These are phyloP conservation scores for Drosophila chauvacae DNA, from an alignment of 1,140 invertebrate genomes.

Conservation along the genomic window DNA sequence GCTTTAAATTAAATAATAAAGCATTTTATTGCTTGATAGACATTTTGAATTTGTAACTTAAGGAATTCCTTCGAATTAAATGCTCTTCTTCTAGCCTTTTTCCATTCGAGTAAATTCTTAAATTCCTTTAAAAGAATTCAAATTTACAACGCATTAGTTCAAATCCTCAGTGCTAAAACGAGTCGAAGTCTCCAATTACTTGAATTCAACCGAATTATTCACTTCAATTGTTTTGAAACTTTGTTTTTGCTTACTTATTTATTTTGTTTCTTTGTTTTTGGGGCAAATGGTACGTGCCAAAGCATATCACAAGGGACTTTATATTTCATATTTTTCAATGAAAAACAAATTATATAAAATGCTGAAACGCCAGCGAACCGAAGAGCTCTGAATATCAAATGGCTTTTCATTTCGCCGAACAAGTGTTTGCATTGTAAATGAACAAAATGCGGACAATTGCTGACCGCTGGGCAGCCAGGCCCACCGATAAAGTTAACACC, in stretches of 20 bases:
- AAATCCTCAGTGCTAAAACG: slow-evolving; percentile 24
- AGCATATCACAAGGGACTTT: slow-evolving; percentile 41
- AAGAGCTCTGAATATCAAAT: slow-evolving; percentile 63
- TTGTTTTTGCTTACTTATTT: slow-evolving; percentile 47
- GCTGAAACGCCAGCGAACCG: slow-evolving; percentile 35
- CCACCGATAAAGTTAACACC: slow-evolving; percentile 76
- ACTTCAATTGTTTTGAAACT: slow-evolving; percentile 46
- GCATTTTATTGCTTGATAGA: background rate
- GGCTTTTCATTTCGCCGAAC: slow-evolving; percentile 65
- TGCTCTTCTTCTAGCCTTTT: background rate
- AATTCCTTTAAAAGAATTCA: slow-evolving; percentile 38
- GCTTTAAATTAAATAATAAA: background rate
- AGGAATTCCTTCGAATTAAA: background rate
- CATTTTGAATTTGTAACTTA: background rate
- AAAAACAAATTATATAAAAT: slow-evolving; percentile 72
- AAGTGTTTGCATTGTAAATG: slow-evolving; percentile 67
- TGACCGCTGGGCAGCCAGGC: slow-evolving; percentile 31
- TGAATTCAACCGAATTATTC: slow-evolving; percentile 44
- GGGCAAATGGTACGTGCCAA: slow-evolving; percentile 60
- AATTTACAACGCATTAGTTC: slow-evolving; percentile 40
- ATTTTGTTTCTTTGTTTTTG: slow-evolving; percentile 14
- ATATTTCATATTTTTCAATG: slow-evolving; percentile 51
- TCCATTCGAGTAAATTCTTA: slow-evolving; percentile 13
- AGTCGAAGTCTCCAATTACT: slow-evolving; percentile 42
- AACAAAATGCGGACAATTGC: slow-evolving; percentile 41